Conservation (phyloP, 1,140 invertebrate genomes). For the Paramacrobiotus metropolitanus region DNA sequence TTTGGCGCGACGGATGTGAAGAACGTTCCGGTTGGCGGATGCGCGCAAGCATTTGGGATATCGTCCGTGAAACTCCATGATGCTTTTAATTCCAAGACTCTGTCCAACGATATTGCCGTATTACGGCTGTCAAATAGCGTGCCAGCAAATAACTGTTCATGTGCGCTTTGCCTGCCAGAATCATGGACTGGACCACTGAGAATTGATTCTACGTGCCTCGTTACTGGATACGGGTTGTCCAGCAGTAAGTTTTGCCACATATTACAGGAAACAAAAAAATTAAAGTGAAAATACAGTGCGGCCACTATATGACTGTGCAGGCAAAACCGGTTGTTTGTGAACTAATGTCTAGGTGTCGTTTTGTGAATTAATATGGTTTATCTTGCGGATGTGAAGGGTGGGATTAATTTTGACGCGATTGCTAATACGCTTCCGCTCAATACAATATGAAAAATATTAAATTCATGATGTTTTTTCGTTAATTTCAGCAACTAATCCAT, state of each 20-base stretch:
- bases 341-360: too few relatives aligned
- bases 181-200: neutral
- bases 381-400: too few relatives aligned
- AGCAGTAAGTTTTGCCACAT: neutral
- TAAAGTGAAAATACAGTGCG: neutral
- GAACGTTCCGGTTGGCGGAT: neutral
- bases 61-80: neutral
- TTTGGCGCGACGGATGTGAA: neutral
- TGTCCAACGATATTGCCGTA: neutral
- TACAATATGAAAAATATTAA: too few relatives aligned
- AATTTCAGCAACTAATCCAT: neutral
- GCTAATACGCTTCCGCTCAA: too few relatives aligned
- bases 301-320: too few relatives aligned
- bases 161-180: neutral
- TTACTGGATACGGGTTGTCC: neutral
- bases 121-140: neutral
- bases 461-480: too few relatives aligned
- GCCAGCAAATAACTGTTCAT: neutral
- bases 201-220: neutral
- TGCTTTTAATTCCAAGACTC: neutral
- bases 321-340: too few relatives aligned
- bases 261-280: neutral
- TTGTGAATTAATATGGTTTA: too few relatives aligned
- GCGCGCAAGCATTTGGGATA: neutral
- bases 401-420: too few relatives aligned